Evolutionary conservation across 2,113 vertebrate genomes (phyloP), one percentile per base, ranked within the genome.

Genomic region (Dicrurus megarhynchus): DNA sequence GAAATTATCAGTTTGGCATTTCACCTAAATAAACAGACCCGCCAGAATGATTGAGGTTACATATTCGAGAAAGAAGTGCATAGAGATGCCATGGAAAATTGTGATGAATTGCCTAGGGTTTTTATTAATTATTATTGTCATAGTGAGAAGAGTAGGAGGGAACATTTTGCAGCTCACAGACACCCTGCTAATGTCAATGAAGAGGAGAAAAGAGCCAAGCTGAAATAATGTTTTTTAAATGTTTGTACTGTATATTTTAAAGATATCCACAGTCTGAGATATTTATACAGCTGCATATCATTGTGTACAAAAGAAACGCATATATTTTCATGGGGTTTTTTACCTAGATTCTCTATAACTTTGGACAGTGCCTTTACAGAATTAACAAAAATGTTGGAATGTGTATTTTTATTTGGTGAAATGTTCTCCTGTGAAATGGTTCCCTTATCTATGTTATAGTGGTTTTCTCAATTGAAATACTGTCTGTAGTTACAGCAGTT

Each of bases 1-100:
- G 26, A 67, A 94, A 86, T 91, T 87, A 91, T 57, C 37, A 63
- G 52, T 81, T 90, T 86, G 55, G 37, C 50, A 74, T 95, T 91
- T 94, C 79, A 95, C 39, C 41, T 87, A 83, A 91, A 69, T 89
- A 93, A 95, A 92, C 28, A 96, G 37, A 50, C 27, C 55, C 0
- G 0, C 21, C 33, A 92, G 37, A 77, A 82, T 84, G 68, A 80
- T 5, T 89, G 71, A 90, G 50, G 59, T 86, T 84, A 70, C 28
- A 17, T 91, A 89, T 65, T 85, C 27, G 79, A 64, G 82, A 63
- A 19, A 83, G 39, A 65, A 67, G 24, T 73, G 49, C 47, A 33
- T 50, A 42, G 6, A 65, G 16, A 63, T 85, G 42, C 35, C 57
- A 55, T 26, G 88, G 55, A 86, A 93, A 94, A 93, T 77, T 57